Base-by-base conservation (phyloP, 2,113 vertebrate genomes). In the Paradisaea rubra region DNA sequence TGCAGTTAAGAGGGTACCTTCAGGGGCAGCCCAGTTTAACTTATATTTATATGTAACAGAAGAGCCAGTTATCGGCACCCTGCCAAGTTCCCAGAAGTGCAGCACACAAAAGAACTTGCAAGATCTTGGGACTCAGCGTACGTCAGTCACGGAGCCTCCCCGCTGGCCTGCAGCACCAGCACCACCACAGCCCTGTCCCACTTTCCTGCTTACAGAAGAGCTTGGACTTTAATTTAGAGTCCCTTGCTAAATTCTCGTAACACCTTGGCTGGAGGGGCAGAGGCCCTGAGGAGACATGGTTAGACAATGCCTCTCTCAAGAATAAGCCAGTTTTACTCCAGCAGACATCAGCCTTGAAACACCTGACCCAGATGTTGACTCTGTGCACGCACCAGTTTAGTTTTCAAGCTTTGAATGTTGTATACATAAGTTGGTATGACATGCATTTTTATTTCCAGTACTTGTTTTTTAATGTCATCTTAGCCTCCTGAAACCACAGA, bases 51-150 rank as follows among this genome's bases (percentile, higher is more conserved):
- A 54, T 56, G 33, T 6, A 86, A 33, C 13, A 81, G 37, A 74
- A 57, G 39, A 56, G 15, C 12, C 5, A 8, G n/a, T n/a, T 79
- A 44, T 33, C 3, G 7, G 42, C 42, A 31, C 14, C 23, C 42
- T 80, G 35, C 31, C 2, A 4, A 69, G 61, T 15, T 13, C 49
- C 44, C 65, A 53, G 20, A 72, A 87, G 25, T 8, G 30, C 28
- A 3, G 3, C 70, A 73, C 31, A 18, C 15, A 70, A 39, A 95
- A 93, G 45, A n/a, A 31, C 22, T n/a, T 0, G 0, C 25, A 50
- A 52, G 33, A 77, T 35, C 59, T 9, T 74, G 53, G 41, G 41
- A 45, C 3, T 49, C 23, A 21, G 1, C 0, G 0, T 27, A 7
- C 0, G 0, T 47, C 74, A 44, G 30, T 28, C 65, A 85, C 6